Base-by-base conservation (phyloP, 2,888 invertebrate species). In the Cryptocephalus moraei region DNA sequence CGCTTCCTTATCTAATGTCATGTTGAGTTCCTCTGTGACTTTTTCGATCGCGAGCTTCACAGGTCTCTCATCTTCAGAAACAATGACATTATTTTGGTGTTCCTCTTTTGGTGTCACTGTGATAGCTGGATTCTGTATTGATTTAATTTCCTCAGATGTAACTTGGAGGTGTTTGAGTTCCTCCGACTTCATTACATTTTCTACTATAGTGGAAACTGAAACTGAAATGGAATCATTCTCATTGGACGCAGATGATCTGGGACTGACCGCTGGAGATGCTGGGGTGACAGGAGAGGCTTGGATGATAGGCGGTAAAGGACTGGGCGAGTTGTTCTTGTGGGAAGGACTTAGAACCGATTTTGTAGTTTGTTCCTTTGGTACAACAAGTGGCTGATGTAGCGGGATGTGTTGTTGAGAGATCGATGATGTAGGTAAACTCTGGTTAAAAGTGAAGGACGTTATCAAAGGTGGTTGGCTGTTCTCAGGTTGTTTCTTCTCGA, bases 41-140 rank as follows among this genome's bases (percentile, higher is more conserved):
- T 59, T 62, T 54, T 66, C 65, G 39, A 67, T 66, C 6, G 65
- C 62, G 43, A 58, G 44, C 49, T 57, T 53, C 11, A 49, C 46
- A 22, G 56, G 47, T 14, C 46, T 57, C 47, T 14, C 39, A 43
- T 12, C 41, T 40, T 34, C 45, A 8, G 31, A 9, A 1, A 13
- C 9, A 11, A 13, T 9, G 34, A 32, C 42, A 9, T 14, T 22
- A 22, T 22, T 33, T 14, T 32, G 31, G 12, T 36, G 8, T 32
- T 39, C 43, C 9, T 49, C 49, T 4, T 8, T 38, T n/a, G 47
- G 2, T 8, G 33, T 12, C 39, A 36, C 6, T 8, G 60, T 8
- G 52, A 74, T 74, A 4, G 74, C 73, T 0, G 74, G 73, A 59
- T 73, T 75, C 1, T 73, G 72, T 1, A 71, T 70, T 1, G 74